These are phyloP conservation scores for Philereme transversata DNA, from an alignment of 2,888 invertebrate species.

Conservation along the genomic window DNA sequence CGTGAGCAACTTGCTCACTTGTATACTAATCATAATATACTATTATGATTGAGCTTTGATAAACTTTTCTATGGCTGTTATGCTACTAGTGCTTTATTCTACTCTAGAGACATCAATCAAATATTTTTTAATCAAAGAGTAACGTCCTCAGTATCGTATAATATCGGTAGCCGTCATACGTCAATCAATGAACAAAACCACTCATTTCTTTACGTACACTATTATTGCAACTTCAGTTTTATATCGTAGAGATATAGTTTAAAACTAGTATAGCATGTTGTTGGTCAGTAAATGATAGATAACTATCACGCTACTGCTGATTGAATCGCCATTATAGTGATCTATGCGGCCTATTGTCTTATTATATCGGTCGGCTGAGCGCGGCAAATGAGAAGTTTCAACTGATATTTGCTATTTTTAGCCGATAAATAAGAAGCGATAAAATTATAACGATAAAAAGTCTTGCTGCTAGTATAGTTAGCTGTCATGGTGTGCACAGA, in stretches of 20 bases:
- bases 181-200: conserved; percentile 22
- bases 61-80: too few relatives aligned
- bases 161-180: conserved; percentile 30
- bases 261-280: neutral
- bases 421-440: neutral
- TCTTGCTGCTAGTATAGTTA: too few relatives aligned
- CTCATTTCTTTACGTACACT: conserved; percentile 8
- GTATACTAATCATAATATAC: too few relatives aligned
- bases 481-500: too few relatives aligned
- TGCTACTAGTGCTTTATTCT: too few relatives aligned
- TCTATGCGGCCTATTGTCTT: conserved; percentile 27
- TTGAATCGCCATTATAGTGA: conserved; percentile 29
- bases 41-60: too few relatives aligned
- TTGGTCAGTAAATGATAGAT: conserved; percentile 24
- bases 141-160: conserved; percentile 23
- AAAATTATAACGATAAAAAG: neutral
- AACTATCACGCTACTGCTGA: conserved; percentile 22
- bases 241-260: conserved; percentile 1
- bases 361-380: conserved; percentile 13
- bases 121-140: conserved; percentile 25
- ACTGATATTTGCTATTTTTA: conserved; percentile 10
- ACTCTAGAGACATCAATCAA: conserved; percentile 19
- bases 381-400: conserved; percentile 8
- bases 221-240: neutral
- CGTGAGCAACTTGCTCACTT: too few relatives aligned